These are phyloP conservation scores for Drosophila teissieri DNA, from an alignment of 1,140 invertebrate genomes.

Conservation along the genomic window DNA sequence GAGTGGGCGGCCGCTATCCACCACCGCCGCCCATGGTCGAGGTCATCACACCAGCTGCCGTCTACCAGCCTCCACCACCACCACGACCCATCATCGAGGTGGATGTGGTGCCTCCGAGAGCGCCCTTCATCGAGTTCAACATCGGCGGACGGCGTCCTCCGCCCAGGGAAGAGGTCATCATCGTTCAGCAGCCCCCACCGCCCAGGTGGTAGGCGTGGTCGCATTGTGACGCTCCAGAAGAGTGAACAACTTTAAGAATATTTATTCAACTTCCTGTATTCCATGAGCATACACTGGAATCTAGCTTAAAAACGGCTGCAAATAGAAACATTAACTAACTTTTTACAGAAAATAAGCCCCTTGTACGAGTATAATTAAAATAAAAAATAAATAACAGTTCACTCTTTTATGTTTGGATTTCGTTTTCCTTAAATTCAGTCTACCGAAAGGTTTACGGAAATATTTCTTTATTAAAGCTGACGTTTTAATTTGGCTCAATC, in stretches of 20 bases:
- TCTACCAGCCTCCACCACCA: conserved; percentile 66
- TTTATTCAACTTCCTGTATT: background rate
- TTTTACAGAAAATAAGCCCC: too few relatives aligned
- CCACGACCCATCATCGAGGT: conserved; percentile 66
- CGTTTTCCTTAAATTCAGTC: too few relatives aligned
- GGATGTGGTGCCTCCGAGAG: conserved; percentile 62
- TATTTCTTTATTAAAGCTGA: too few relatives aligned
- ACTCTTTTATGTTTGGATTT: too few relatives aligned
- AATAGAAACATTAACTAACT: background rate
- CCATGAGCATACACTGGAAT: conserved; percentile 18
- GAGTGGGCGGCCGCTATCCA: conserved; percentile 58
- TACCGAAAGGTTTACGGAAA: too few relatives aligned
- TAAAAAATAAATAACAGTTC: too few relatives aligned
- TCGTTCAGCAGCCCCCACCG: conserved; percentile 63
- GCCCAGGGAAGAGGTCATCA: conserved; percentile 62
- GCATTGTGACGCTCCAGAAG: background rate
- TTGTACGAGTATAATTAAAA: too few relatives aligned
- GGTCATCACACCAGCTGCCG: conserved; percentile 59
- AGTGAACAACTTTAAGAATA: conserved; percentile 15
- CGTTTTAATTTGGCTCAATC: background rate
- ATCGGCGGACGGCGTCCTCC: conserved; percentile 65
- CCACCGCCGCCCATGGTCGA: conserved; percentile 52
- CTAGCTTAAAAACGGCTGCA: background rate
- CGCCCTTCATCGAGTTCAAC: conserved; percentile 69
- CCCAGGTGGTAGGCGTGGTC: conserved; percentile 56